Percentiles rank a stretch among this genome's conserved stretches.
These are phyloP conservation scores for Anolis apletophallus DNA, from an alignment of 2,797 vertebrate species.

Conservation along the genomic window DNA sequence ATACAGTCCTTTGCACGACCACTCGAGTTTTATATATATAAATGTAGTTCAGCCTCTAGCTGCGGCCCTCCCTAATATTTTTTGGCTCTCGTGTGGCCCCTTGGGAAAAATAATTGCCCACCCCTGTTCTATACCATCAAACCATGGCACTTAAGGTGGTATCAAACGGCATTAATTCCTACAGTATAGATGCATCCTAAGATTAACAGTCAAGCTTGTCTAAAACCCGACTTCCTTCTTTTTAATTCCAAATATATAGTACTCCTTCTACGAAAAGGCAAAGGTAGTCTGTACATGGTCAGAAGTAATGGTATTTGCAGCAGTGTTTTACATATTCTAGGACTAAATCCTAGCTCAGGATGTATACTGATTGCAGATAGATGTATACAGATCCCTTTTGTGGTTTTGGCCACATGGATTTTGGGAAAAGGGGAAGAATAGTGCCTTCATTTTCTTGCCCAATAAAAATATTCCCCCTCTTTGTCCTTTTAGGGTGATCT, in stretches of 20 bases:
- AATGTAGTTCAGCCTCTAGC: no score
- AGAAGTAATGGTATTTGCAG: background rate
- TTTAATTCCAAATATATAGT: background rate
- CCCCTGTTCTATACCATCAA: no score
- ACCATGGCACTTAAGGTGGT: no score
- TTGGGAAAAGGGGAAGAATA: background rate
- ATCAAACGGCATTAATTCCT: no score
- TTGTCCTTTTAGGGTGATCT: constrained; percentile 80
- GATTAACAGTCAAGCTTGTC: background rate
- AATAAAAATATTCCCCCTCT: background rate
- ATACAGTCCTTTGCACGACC: no score
- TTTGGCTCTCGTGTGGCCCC: no score
- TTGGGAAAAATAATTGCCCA: no score
- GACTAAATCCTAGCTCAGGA: background rate
- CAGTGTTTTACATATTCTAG: background rate
- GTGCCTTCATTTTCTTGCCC: background rate
- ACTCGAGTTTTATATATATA: no score
- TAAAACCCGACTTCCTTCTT: background rate
- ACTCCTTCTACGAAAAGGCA: background rate
- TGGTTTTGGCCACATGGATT: background rate
- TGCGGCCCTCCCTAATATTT: no score
- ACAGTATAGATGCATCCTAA: no score
- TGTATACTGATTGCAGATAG: background rate
- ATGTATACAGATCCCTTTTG: background rate
- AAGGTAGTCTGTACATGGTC: background rate